These are phyloP conservation scores for Hololepta plana DNA, from an alignment of 2,888 invertebrate species.

Conservation along the genomic window DNA sequence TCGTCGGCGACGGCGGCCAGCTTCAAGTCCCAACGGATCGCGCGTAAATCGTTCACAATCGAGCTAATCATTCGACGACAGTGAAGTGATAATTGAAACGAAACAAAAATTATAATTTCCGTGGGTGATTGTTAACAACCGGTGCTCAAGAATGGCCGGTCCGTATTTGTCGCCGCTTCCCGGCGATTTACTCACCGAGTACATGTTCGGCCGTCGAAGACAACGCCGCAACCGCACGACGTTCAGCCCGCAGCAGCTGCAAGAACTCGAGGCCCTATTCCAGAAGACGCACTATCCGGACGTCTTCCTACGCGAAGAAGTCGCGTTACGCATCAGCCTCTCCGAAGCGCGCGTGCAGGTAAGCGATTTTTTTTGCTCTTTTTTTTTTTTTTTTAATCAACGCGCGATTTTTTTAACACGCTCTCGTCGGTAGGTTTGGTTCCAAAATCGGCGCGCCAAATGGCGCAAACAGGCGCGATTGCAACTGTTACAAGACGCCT, in stretches of 20 bases:
- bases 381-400: constrained; percentile 7
- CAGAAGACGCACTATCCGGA: constrained; percentile 92
- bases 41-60: constrained; percentile 1
- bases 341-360: constrained; percentile 90
- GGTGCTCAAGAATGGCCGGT: constrained; percentile 47
- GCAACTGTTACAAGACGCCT: constrained; percentile 74
- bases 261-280: constrained; percentile 79
- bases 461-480: constrained; percentile 81
- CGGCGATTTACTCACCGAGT: constrained; percentile 77
- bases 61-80: not conserved
- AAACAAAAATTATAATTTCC: not conserved
- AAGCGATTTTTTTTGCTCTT: constrained; percentile 10
- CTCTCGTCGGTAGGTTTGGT: constrained; percentile 85
- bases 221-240: constrained; percentile 84
- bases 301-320: constrained; percentile 75
- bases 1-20: not conserved
- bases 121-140: too few relatives aligned
- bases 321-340: constrained; percentile 74
- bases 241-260: constrained; percentile 84
- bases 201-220: constrained; percentile 78
- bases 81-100: not conserved
- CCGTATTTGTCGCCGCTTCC: constrained; percentile 73
- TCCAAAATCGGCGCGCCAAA: constrained; percentile 79
- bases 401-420: too few relatives aligned
- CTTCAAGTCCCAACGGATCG: not conserved